These are phyloP conservation scores for Perithous albicinctus DNA, from an alignment of 2,888 invertebrate genomes.

Conservation along the genomic window DNA sequence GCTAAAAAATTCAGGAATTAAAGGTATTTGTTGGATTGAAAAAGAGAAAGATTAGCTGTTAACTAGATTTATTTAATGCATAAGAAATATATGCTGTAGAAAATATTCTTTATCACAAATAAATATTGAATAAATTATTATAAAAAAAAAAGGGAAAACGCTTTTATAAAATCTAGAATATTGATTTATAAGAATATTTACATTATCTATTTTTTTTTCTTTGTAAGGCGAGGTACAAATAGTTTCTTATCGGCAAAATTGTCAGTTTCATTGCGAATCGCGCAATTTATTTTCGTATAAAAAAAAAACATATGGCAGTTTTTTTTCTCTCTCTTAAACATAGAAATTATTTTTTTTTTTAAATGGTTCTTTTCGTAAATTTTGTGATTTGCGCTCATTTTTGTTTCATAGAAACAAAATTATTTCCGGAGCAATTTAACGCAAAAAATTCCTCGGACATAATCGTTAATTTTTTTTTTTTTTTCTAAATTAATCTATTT, in stretches of 20 bases:
- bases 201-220: slow-evolving; percentile 5
- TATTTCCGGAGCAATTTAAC: too few relatives aligned
- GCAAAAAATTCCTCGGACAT: too few relatives aligned
- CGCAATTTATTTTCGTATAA: background rate
- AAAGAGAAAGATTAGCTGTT: slow-evolving; percentile 9
- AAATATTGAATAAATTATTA: slow-evolving; percentile 59
- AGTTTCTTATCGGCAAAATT: slow-evolving; percentile 1
- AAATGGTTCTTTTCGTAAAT: too few relatives aligned
- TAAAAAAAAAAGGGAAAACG: slow-evolving; percentile 17
- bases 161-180: slow-evolving; percentile 23
- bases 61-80: slow-evolving; percentile 31
- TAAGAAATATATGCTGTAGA: slow-evolving; percentile 48
- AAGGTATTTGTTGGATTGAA: background rate
- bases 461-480: too few relatives aligned
- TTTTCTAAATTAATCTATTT: too few relatives aligned
- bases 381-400: too few relatives aligned
- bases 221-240: slow-evolving; percentile 52
- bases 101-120: slow-evolving; percentile 62
- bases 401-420: too few relatives aligned
- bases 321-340: background rate
- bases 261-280: background rate
- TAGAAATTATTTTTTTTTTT: too few relatives aligned
- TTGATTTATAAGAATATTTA: background rate
- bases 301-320: slow-evolving; percentile 20
- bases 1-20: background rate